phyloP scores from a whole-genome alignment of 2,888 invertebrate species.

The Rapana venosa region DNA sequence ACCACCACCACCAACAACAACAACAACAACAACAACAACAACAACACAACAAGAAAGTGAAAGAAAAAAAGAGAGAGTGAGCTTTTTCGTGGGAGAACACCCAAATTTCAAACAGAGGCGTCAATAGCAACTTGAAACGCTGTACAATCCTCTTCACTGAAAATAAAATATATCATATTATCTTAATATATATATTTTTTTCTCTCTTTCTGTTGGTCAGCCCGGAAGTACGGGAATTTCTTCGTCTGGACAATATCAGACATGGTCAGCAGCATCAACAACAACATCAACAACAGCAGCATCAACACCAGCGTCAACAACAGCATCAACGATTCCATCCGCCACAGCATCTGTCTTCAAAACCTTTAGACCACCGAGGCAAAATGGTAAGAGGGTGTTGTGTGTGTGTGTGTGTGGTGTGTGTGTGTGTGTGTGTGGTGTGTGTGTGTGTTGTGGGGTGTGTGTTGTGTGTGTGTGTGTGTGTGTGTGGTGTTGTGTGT shows the following conservation, averaged over 20 bases:
- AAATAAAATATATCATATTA: too few species aligned
- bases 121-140: too few species aligned
- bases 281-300: neutral
- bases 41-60: too few species aligned
- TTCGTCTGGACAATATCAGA: neutral
- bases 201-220: neutral
- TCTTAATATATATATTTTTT: too few species aligned
- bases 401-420: neutral
- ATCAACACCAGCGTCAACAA: neutral
- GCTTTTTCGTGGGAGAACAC: too few species aligned
- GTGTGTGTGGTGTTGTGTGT: neutral
- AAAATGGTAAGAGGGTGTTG: conserved; percentile 11
- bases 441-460: too few species aligned
- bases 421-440: neutral
- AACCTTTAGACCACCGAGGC: neutral
- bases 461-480: neutral
- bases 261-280: conserved; percentile 17
- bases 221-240: neutral
- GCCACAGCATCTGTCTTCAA: neutral
- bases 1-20: too few species aligned
- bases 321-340: neutral
- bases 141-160: too few species aligned
- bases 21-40: too few species aligned
- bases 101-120: too few species aligned
- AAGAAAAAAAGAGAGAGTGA: too few species aligned